Conservation (phyloP, 2,797 vertebrate genomes). For the Galago senegalensis region DNA sequence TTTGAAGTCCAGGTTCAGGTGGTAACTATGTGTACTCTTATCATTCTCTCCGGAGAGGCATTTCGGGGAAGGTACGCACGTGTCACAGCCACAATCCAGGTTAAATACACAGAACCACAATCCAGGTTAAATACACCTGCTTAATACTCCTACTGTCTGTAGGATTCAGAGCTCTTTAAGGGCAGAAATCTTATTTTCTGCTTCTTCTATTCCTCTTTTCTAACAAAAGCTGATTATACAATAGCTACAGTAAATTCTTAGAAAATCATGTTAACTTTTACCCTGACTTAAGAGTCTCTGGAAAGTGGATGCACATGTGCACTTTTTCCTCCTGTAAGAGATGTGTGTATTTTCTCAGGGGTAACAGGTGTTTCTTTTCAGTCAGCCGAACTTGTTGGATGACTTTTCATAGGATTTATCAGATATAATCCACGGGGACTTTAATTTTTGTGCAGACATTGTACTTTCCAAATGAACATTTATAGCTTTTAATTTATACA, state of each 20-base stretch:
- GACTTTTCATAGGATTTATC: constrained; percentile 20
- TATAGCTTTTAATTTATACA: constrained; percentile 67
- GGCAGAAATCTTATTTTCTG: constrained; percentile 63
- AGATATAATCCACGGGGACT: constrained; percentile 11
- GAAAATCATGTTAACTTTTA: constrained; percentile 51
- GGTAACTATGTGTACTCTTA: neutral
- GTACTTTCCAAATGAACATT: constrained; percentile 39
- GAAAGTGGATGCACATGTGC: constrained; percentile 1
- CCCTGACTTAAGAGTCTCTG: neutral
- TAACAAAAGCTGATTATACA: constrained; percentile 55
- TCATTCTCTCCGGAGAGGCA: neutral
- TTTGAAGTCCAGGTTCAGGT: neutral
- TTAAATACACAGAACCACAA: neutral
- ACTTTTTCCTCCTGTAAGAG: neutral
- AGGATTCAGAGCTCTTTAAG: constrained; percentile 59
- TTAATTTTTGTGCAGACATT: constrained; percentile 41
- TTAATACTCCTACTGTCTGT: constrained; percentile 36
- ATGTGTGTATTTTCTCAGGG: constrained; percentile 51
- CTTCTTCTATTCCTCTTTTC: constrained; percentile 60
- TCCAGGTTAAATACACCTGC: neutral
- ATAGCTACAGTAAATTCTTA: neutral
- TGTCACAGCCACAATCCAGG: neutral
- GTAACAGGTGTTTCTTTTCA: constrained; percentile 57
- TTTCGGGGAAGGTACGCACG: neutral
- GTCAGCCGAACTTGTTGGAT: neutral